Evolutionary conservation across 2,888 invertebrate species (phyloP).

Genomic region (Cerceris ruficornis): DNA sequence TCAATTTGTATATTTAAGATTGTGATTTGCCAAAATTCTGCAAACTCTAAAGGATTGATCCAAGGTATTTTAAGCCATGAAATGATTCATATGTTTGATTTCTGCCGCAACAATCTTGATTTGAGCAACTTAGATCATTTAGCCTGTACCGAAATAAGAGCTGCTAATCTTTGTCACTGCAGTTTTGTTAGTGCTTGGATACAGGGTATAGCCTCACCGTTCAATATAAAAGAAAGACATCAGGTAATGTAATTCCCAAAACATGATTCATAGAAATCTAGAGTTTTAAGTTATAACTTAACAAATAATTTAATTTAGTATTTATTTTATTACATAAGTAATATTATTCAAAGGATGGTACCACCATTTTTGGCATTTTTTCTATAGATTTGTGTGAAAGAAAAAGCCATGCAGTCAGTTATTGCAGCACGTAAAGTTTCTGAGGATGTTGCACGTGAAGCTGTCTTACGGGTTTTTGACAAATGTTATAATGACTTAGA

Average conservation of each 20-base stretch:
- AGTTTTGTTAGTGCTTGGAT: constrained; percentile 91
- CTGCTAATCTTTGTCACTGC: constrained; percentile 96
- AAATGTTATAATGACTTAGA: constrained; percentile 96
- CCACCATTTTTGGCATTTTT: constrained; percentile 35
- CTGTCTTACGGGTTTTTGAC: constrained; percentile 93
- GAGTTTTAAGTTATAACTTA: background rate
- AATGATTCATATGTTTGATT: constrained; percentile 98
- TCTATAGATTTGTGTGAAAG: constrained; percentile 92
- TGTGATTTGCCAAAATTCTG: constrained; percentile 95
- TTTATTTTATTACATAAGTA: background rate
- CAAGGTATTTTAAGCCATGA: constrained; percentile 94
- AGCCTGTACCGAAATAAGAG: constrained; percentile 97
- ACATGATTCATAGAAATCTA: background rate
- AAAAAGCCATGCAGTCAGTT: constrained; percentile 92
- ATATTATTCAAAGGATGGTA: background rate
- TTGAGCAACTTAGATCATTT: constrained; percentile 95
- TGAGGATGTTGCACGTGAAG: constrained; percentile 87
- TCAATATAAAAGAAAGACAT: constrained; percentile 89
- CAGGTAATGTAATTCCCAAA: constrained; percentile 84
- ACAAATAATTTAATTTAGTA: background rate
- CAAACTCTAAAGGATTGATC: constrained; percentile 86
- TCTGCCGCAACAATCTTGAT: constrained; percentile 93
- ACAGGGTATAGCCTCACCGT: constrained; percentile 89
- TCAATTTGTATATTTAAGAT: constrained; percentile 84
- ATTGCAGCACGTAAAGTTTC: constrained; percentile 90